A percentile compares a stretch with the other conserved stretches of the same genome.
Conservation (phyloP, 1,140 invertebrate species). For the Venustaconcha ellipsiformis region DNA sequence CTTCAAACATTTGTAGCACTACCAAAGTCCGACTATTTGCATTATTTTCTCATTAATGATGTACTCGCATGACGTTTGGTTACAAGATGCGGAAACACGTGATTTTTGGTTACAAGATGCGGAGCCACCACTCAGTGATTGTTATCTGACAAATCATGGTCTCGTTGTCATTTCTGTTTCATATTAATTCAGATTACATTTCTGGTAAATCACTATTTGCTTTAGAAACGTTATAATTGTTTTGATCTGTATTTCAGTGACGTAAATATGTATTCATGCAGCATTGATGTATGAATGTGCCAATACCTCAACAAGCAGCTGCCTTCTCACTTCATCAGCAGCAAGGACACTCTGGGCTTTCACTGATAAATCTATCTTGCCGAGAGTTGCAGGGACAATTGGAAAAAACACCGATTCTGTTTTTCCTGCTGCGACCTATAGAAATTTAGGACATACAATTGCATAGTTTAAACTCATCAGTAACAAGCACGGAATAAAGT, state of each 20-base stretch:
- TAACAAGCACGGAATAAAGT: too few relatives aligned
- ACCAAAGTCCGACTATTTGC: too few relatives aligned
- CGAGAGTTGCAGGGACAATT: constrained; percentile 14
- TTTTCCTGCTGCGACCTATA: background rate
- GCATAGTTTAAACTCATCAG: too few relatives aligned
- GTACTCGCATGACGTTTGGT: too few relatives aligned
- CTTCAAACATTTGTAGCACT: too few relatives aligned
- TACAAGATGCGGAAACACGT: too few relatives aligned
- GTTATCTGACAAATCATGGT: background rate
- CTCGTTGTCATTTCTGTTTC: background rate
- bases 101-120: too few relatives aligned
- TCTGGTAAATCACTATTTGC: too few relatives aligned
- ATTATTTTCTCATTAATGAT: too few relatives aligned
- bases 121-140: too few relatives aligned
- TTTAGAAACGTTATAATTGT: background rate
- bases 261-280: background rate
- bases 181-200: background rate
- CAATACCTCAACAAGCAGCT: constrained; percentile 22
- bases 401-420: constrained; percentile 15
- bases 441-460: too few relatives aligned
- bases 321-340: constrained; percentile 15
- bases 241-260: too few relatives aligned
- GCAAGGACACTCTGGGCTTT: constrained; percentile 12
- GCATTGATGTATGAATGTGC: background rate
- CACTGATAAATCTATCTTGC: constrained; percentile 10